Evolutionary conservation across 2,113 vertebrate genomes (phyloP), one percentile per base, ranked within the genome.

Genomic region (Burhinus bistriatus): DNA sequence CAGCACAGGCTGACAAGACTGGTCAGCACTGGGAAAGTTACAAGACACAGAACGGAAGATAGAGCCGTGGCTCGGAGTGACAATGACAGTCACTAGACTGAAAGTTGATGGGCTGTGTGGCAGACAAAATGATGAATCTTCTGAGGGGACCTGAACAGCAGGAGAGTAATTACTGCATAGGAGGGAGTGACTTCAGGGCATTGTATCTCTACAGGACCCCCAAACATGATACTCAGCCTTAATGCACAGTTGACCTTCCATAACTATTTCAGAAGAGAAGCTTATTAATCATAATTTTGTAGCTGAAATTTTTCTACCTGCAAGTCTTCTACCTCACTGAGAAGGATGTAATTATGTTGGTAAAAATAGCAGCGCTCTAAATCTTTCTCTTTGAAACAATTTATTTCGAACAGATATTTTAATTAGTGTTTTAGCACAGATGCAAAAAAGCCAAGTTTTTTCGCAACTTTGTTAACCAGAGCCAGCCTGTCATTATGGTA

Each of bases 351-450:
- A 94, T 96, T 90, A 72, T 38, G 27, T 25, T 38, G 15, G 21
- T 62, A 81, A 97, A 97, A 92, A 93, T 91, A 95, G 81, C 44
- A 82, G 49, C 64, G 62, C 29, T 52, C 26, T 42, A 72, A 80
- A 66, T 44, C 61, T 76, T 85, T 82, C 30, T 36, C 47, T 93
- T 93, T 65, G 77, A 79, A 93, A 86, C 49, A 52, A 72, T 65
- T 92, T 51, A 42, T 81, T 96, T 95, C 0, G 1, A 94, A 71
- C 30, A 62, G 68, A 32, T 95, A 81, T 76, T 89, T 93, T 55
- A 89, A 96, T 89, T 78, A 83, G 25, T 26, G 38, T 87, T 93
- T 94, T 78, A 91, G 72, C 71, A 76, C 32, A 42, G 69, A 47
- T 8, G 9, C 54, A 78, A 70, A 79, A n/a, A 79, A 72, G 36